A percentile compares a stretch with the other conserved stretches of the same genome.
Evolutionary conservation across 1,140 invertebrate genomes (phyloP).

Genomic region (Drosophila nannoptera): DNA sequence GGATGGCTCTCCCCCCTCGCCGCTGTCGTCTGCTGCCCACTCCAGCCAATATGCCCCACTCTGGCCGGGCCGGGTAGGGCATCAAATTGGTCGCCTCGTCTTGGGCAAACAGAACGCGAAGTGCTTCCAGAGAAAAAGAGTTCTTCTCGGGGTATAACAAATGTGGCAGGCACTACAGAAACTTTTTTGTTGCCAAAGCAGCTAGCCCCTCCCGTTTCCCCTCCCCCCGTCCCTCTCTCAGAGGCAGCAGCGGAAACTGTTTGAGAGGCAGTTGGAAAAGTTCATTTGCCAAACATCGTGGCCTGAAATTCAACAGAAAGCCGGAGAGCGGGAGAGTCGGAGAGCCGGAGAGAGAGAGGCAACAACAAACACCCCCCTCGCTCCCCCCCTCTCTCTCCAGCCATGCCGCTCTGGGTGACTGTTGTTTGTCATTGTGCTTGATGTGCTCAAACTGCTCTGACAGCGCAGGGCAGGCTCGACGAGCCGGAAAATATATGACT

Average conservation of each 20-base stretch:
- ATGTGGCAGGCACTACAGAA: slow-evolving; percentile 40
- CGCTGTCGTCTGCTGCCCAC: neutral
- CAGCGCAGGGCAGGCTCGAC: slow-evolving; percentile 36
- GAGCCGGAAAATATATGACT: slow-evolving; percentile 49
- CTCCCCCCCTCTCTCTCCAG: neutral
- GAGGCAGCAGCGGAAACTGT: slow-evolving; percentile 33
- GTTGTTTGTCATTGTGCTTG: slow-evolving; percentile 37
- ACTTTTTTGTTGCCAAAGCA: slow-evolving; percentile 28
- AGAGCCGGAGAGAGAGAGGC: neutral
- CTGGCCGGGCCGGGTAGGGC: neutral
- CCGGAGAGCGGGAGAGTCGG: no score
- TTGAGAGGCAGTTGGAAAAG: slow-evolving; percentile 40
- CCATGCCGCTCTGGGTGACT: neutral
- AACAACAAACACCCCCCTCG: slow-evolving; percentile 49
- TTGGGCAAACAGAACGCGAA: slow-evolving; percentile 14
- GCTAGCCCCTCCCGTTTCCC: neutral
- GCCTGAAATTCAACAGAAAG: slow-evolving; percentile 17
- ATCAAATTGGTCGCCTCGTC: neutral
- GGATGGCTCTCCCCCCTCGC: no score
- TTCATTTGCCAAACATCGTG: slow-evolving; percentile 47
- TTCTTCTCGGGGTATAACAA: slow-evolving; percentile 16
- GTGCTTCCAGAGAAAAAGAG: slow-evolving; percentile 1
- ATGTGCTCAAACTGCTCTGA: slow-evolving; percentile 35
- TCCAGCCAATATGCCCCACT: no score
- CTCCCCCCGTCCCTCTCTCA: no score